Conservation (phyloP, 1,140 invertebrate species). For the Anadara kagoshimensis region DNA sequence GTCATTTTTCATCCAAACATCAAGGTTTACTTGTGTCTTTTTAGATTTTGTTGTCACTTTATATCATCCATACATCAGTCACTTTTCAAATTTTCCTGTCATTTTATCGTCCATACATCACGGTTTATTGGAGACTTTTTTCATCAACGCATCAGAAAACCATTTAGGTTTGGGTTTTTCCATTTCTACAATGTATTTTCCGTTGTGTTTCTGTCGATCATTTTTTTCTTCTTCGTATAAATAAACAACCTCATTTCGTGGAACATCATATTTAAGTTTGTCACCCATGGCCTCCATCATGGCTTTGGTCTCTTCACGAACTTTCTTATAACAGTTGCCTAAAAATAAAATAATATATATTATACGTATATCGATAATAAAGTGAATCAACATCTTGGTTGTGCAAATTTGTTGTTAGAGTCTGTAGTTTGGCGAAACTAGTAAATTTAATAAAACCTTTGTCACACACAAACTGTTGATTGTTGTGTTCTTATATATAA, state of each 20-base stretch:
- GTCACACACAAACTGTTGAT: too few relatives aligned
- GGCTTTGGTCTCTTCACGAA: slow-evolving; percentile 19
- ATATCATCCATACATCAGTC: slow-evolving; percentile 15
- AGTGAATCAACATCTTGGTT: not conserved
- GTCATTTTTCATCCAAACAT: too few relatives aligned
- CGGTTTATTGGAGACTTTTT: not conserved
- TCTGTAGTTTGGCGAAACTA: too few relatives aligned
- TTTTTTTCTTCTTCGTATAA: slow-evolving; percentile 20
- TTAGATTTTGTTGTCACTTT: too few relatives aligned
- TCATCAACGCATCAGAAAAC: slow-evolving; percentile 24
- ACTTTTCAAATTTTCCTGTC: too few relatives aligned
- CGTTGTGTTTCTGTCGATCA: slow-evolving; percentile 1
- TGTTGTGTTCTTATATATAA: too few relatives aligned
- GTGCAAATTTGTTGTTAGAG: not conserved
- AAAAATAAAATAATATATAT: not conserved
- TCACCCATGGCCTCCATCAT: slow-evolving; percentile 28
- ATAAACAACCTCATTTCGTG: slow-evolving; percentile 11
- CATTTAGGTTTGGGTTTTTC: slow-evolving; percentile 18
- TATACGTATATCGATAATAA: not conserved
- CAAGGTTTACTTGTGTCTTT: not conserved
- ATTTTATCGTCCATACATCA: too few relatives aligned
- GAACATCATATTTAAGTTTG: slow-evolving; percentile 8
- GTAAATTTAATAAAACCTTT: too few relatives aligned
- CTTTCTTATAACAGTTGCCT: slow-evolving; percentile 29
- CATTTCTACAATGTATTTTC: slow-evolving; percentile 32